Evolutionary conservation across 2,888 invertebrate species (phyloP).

Genomic region (Chaetogeoica ovagalla): DNA sequence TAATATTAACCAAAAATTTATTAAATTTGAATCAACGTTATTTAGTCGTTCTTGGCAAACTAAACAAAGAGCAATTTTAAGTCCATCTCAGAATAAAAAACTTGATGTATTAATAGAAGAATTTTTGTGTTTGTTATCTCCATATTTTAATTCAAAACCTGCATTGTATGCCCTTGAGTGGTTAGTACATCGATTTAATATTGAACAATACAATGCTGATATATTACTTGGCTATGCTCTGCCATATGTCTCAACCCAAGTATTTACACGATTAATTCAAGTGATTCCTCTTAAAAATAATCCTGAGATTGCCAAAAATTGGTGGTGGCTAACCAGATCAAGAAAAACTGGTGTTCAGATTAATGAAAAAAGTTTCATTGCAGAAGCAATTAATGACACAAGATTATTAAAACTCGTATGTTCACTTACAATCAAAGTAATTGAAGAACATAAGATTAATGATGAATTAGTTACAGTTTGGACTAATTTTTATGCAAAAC

Average conservation of each 20-base stretch:
- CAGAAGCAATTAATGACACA: conserved; percentile 70
- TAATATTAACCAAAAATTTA: conserved; percentile 72
- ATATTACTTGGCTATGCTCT: conserved; percentile 78
- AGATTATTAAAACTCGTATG: conserved; percentile 69
- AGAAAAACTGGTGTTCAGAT: conserved; percentile 77
- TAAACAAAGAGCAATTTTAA: conserved; percentile 80
- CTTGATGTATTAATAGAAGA: conserved; percentile 75
- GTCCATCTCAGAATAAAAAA: conserved; percentile 69
- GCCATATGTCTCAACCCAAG: conserved; percentile 90
- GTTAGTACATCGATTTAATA: conserved; percentile 85
- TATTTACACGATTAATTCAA: conserved; percentile 81
- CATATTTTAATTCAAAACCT: conserved; percentile 82
- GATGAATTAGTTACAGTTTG: conserved; percentile 23
- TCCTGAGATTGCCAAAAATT: conserved; percentile 65
- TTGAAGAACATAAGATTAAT: conserved; percentile 60
- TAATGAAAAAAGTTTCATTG: conserved; percentile 72
- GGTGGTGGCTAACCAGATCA: conserved; percentile 75
- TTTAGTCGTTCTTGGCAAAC: conserved; percentile 77
- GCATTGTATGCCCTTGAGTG: conserved; percentile 93
- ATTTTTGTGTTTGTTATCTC: conserved; percentile 80
- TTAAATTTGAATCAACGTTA: conserved; percentile 72
- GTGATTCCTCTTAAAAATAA: conserved; percentile 67
- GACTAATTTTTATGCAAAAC: conserved; percentile 51
- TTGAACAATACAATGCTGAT: conserved; percentile 85
- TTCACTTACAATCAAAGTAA: conserved; percentile 64